Evolutionary conservation across 2,888 invertebrate species (phyloP).

Genomic region (Thecocarcelia acutangulata): DNA sequence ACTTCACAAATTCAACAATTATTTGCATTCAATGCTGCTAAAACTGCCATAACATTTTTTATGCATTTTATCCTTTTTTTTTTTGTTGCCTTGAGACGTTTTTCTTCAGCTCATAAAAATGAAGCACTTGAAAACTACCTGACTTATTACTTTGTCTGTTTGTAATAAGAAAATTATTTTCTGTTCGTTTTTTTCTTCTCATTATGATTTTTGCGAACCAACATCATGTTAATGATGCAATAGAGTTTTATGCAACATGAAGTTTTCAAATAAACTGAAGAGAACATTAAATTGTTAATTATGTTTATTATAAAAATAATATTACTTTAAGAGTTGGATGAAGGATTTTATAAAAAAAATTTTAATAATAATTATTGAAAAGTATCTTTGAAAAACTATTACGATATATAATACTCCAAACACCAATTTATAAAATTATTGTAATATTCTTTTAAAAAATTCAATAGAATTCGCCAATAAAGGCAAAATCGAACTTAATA

Average conservation of each 20-base stretch:
- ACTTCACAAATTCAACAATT: background rate
- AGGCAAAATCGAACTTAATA: no score
- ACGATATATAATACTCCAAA: no score
- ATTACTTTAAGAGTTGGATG: background rate
- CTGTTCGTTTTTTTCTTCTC: background rate
- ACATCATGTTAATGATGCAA: slow-evolving; percentile 8
- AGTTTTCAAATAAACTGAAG: background rate
- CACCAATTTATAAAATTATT: no score
- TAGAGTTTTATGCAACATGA: slow-evolving; percentile 18
- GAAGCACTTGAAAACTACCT: slow-evolving; percentile 3
- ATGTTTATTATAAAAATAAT: background rate
- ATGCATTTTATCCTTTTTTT: slow-evolving; percentile 16
- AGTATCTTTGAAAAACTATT: no score
- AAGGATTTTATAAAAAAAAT: background rate
- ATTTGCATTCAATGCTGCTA: slow-evolving; percentile 17
- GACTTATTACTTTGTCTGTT: background rate
- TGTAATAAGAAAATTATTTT: background rate
- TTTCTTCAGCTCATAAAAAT: background rate
- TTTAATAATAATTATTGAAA: no score
- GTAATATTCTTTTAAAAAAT: no score
- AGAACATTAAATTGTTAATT: slow-evolving; percentile 4
- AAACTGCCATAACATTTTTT: slow-evolving; percentile 1
- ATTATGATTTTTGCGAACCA: background rate
- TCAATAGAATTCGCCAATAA: no score
- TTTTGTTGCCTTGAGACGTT: background rate